Conservation (phyloP, 2,797 vertebrate species). For the Eospalax fontanierii region DNA sequence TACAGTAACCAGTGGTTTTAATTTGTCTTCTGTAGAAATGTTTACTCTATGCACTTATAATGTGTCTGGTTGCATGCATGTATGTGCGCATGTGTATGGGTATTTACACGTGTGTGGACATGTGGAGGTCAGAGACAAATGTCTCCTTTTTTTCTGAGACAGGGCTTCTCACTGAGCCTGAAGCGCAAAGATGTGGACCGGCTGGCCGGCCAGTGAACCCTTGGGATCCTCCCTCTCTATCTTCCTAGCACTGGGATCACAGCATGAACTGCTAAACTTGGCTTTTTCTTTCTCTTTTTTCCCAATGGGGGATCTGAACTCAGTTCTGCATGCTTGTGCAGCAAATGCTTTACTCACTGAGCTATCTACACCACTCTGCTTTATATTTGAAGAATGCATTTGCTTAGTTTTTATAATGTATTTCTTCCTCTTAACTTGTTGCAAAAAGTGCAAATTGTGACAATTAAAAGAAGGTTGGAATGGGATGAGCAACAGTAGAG, state of each 20-base stretch:
- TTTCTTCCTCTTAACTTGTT: constrained; percentile 43
- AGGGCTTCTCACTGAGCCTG: background rate
- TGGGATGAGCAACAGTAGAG: background rate
- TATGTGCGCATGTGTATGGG: background rate
- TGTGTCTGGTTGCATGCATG: background rate
- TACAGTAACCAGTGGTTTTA: constrained; percentile 14
- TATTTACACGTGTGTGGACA: background rate
- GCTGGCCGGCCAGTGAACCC: background rate
- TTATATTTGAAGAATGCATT: constrained; percentile 26
- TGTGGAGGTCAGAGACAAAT: background rate
- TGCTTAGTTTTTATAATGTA: background rate
- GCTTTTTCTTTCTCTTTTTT: background rate
- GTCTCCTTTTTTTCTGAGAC: background rate
- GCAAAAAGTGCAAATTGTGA: constrained; percentile 1
- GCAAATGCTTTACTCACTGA: background rate
- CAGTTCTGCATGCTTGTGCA: background rate
- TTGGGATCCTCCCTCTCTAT: background rate
- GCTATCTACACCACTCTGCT: background rate
- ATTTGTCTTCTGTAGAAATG: constrained; percentile 48
- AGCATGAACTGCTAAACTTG: background rate
- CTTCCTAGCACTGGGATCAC: background rate
- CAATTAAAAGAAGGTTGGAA: background rate
- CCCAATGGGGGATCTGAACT: background rate
- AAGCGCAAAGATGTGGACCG: background rate
- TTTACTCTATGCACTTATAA: background rate